Percentiles rank a stretch among this genome's conserved stretches.
Conservation (phyloP, 2,888 invertebrate genomes). For the Pimpla rufipes region DNA sequence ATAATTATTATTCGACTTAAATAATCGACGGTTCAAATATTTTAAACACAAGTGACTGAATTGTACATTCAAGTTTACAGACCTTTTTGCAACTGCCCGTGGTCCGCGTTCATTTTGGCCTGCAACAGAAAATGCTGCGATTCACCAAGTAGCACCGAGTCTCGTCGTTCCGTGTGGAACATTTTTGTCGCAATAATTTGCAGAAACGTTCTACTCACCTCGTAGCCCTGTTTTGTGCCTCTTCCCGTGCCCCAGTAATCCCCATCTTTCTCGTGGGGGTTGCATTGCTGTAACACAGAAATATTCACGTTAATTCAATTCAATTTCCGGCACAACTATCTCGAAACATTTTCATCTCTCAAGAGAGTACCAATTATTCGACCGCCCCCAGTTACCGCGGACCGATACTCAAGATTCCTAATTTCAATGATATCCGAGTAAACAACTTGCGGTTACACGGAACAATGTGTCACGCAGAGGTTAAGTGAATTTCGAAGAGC, state of each 20-base stretch:
- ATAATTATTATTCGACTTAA: neutral
- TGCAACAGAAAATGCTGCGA: constrained; percentile 85
- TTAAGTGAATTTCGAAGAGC: neutral
- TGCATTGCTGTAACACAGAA: constrained; percentile 83
- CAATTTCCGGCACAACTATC: no score
- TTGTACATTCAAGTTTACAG: constrained; percentile 73
- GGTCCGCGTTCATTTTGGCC: constrained; percentile 87
- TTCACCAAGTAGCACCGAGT: constrained; percentile 77
- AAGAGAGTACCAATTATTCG: no score
- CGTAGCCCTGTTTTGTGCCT: constrained; percentile 84
- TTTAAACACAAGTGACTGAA: neutral
- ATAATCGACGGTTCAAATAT: neutral
- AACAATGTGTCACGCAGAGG: neutral
- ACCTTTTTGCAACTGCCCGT: constrained; percentile 87
- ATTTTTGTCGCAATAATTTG: constrained; percentile 5
- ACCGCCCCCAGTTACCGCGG: no score
- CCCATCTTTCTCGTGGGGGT: constrained; percentile 84
- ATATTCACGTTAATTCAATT: constrained; percentile 2
- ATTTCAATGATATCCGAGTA: neutral
- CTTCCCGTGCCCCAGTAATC: constrained; percentile 84
- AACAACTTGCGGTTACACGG: neutral
- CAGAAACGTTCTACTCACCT: constrained; percentile 78
- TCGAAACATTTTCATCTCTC: no score
- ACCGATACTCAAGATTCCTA: neutral
- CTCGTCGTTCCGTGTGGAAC: neutral